Percentiles rank a stretch among this genome's conserved stretches.
These are phyloP conservation scores for Desoria tigrina DNA, from an alignment of 2,888 invertebrate genomes.

Conservation along the genomic window DNA sequence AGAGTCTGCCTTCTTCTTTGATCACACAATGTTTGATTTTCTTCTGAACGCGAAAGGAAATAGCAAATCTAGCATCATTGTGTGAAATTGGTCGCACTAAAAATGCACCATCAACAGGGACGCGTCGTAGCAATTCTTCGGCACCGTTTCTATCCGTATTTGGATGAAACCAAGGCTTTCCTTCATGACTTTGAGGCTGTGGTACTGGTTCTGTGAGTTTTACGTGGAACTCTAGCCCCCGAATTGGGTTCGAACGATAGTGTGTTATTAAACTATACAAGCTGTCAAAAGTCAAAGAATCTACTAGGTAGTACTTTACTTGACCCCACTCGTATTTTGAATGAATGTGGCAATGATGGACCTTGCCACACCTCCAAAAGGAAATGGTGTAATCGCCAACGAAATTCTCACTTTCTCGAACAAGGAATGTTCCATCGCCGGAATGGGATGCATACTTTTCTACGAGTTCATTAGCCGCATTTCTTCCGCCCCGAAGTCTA, in stretches of 20 bases:
- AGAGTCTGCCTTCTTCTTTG: constrained; percentile 85
- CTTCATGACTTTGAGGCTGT: constrained; percentile 91
- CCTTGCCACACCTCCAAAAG: constrained; percentile 76
- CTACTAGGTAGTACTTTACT: constrained; percentile 87
- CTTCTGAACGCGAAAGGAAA: constrained; percentile 83
- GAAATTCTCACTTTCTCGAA: constrained; percentile 91
- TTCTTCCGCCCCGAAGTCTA: constrained; percentile 74
- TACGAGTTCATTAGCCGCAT: constrained; percentile 75
- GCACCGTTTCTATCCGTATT: constrained; percentile 77
- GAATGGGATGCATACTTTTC: constrained; percentile 68
- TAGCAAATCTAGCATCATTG: constrained; percentile 70
- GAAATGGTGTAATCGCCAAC: constrained; percentile 94
- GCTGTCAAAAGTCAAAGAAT: constrained; percentile 84
- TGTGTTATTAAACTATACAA: constrained; percentile 87
- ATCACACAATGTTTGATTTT: constrained; percentile 97
- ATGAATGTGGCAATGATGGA: constrained; percentile 89
- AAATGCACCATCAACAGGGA: constrained; percentile 89
- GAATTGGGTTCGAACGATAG: constrained; percentile 80
- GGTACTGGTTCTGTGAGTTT: constrained; percentile 87
- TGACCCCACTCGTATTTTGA: constrained; percentile 78
- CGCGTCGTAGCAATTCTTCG: constrained; percentile 81
- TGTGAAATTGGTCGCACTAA: constrained; percentile 80
- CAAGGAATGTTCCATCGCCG: constrained; percentile 89
- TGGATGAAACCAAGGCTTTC: constrained; percentile 38
- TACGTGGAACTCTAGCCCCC: constrained; percentile 86